Evolutionary conservation across 2,797 vertebrate species (phyloP), one percentile per base, ranked within the genome.

Genomic region (Sorex maritimensis): DNA sequence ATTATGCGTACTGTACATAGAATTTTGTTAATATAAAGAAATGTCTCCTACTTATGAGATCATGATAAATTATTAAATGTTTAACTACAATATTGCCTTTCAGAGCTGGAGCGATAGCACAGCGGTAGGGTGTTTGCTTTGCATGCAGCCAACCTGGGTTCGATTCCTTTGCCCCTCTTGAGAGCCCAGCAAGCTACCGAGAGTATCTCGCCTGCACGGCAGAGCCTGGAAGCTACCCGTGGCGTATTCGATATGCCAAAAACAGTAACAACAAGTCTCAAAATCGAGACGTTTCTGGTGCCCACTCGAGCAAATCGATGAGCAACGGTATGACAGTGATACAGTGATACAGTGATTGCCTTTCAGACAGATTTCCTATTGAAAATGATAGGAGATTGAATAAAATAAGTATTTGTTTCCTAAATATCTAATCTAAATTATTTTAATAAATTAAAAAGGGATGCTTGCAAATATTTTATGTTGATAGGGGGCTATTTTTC

Each of bases 41-140:
- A 24, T 12, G 67, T 82, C 91, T 93, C 78, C 26, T 92, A 79
- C 26, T 93, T 82, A 81, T 14, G 19, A 92, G 65, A 90, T 6
- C 82, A 81, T 61, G 69, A 79, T 88, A 88, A 88, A 84, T 92
- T 17, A 94, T 92, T 81, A 86, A 71, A 72, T 79, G 28, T 87
- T 4, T 86, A 88, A 84, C 86, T 88, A 84, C 79, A 44, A 44
- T 44, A 44, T 44, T 44, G 41, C 41, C 41, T 94, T 93, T 88
- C 4, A 26, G 88, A 46, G 34, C 34, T 34, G 34, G 34, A 34
- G 34, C 34, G 34, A 34, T 34, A 34, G 34, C 34, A 34, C 34
- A 34, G 34, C 34, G 2, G 34, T 34, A 34, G 34, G 34, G 34
- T 34, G 34, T 34, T 34, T 34, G 34, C 34, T 34, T 34, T 34